These are phyloP conservation scores for Folsomia manolachei DNA, from an alignment of 2,888 invertebrate genomes.

Conservation along the genomic window DNA sequence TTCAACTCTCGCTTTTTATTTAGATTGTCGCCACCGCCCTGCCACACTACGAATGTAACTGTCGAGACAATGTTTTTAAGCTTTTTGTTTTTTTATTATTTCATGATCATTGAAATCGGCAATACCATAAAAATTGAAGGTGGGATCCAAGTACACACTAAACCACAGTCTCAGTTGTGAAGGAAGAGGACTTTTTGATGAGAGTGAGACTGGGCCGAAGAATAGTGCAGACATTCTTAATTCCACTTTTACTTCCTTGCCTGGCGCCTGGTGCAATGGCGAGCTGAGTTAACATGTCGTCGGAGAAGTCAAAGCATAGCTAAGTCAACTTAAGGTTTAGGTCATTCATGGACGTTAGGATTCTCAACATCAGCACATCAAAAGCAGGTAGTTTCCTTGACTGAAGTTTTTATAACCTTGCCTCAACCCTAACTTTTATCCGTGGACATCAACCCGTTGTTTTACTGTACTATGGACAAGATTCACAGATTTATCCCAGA, in stretches of 20 bases:
- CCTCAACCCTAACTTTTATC: not conserved
- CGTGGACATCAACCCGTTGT: not conserved
- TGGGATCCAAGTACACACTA: not conserved
- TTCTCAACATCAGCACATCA: no score
- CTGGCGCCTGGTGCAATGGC: not conserved
- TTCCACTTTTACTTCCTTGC: constrained; percentile 5
- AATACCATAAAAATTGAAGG: not conserved
- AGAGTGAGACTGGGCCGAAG: not conserved
- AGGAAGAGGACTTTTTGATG: not conserved
- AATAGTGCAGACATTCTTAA: not conserved
- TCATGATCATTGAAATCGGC: not conserved
- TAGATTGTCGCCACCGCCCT: not conserved
- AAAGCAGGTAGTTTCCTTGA: no score
- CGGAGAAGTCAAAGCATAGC: constrained; percentile 1
- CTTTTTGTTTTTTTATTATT: not conserved
- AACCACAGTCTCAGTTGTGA: no score
- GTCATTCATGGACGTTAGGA: no score
- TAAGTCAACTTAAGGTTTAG: not conserved
- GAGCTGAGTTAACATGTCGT: not conserved
- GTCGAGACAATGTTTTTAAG: not conserved
- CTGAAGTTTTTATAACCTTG: not conserved
- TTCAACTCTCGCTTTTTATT: not conserved
- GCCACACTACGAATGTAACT: no score
- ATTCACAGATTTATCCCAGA: not conserved
- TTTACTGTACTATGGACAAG: not conserved